Evolutionary conservation across 2,113 vertebrate species (phyloP).

Genomic region (Ciconia boyciana): DNA sequence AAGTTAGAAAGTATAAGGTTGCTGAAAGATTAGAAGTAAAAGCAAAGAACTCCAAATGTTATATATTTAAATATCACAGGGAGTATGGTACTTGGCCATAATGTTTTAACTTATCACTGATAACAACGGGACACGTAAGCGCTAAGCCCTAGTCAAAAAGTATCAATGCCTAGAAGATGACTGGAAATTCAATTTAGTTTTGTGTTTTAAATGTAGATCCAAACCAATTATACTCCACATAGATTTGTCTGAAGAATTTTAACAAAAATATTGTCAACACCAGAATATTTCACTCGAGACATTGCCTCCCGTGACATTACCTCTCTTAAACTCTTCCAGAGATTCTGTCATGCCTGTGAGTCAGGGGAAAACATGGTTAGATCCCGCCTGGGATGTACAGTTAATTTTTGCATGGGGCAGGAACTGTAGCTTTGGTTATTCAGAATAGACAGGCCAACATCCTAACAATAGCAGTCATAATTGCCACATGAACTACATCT

Average conservation of each 20-base stretch:
- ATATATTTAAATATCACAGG: not conserved
- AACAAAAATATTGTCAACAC: not conserved
- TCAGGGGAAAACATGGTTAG: accelerated
- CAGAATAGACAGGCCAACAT: not conserved
- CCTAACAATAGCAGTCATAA: not conserved
- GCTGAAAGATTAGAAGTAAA: slow-evolving; percentile 52
- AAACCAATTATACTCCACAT: not conserved
- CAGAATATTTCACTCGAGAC: not conserved
- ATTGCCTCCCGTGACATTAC: not conserved
- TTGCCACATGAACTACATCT: accelerated
- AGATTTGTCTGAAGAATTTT: not conserved
- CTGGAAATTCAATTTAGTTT: not conserved
- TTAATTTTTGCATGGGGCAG: not conserved
- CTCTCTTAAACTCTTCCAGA: not conserved
- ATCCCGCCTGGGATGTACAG: not conserved
- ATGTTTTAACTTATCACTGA: not conserved
- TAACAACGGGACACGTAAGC: not conserved
- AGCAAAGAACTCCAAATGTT: slow-evolving; percentile 16
- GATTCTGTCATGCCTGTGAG: not conserved
- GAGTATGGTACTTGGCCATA: not conserved
- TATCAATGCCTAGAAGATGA: not conserved
- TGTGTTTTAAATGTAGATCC: not conserved
- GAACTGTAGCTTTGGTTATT: not conserved
- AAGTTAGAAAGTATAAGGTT: slow-evolving; percentile 37
- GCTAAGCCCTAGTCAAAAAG: not conserved